Evolutionary conservation across 1,140 invertebrate species (phyloP), one percentile per base, ranked within the genome.

Genomic region (Hypothenemus hampei): DNA sequence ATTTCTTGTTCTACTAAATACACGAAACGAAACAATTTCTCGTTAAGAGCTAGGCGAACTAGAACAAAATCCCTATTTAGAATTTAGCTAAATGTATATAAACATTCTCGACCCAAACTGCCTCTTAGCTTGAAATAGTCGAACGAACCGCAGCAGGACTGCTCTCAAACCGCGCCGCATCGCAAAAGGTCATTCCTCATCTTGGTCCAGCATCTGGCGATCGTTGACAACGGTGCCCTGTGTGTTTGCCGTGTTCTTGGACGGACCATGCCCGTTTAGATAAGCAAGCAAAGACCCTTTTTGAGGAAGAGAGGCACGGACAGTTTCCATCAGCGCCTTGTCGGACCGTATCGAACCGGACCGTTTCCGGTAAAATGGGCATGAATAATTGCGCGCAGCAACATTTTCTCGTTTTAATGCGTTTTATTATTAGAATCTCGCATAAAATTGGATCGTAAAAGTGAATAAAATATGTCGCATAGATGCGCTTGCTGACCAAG

Each of bases 221-320:
- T 37, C 15, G 5, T 51, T 51, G 36, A 51, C 48, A 51, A 51
- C 48, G 19, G 48, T 23, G 37, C 21, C 36, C 16, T 29, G 15
- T n/a, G 15, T 48, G 46, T 48, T 48, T 48, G n/a, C 31, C 13
- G 18, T 22, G 31, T 37, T 37, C 19, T 19, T 18, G 37, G n/a
- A n/a, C n/a, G n/a, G n/a, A n/a, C n/a, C n/a, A n/a, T n/a, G n/a
- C n/a, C n/a, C n/a, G 23, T 51, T 16, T 23, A 51, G 48, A 51
- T 51, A 51, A 51, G 48, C 41, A n/a, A n/a, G n/a, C n/a, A n/a
- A 24, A 51, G 48, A 51, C 48, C 48, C 48, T 51, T 51, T 51
- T 41, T 23, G 36, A 31, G 26, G 26, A 3, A 31, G 3, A 11
- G 26, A 13, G 26, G 1, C 26, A 13, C n/a, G n/a, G n/a, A 51